Percentiles rank a stretch among this genome's conserved stretches.
phyloP scores from a whole-genome alignment of 2,113 vertebrate species.

The Scortum barcoo region DNA sequence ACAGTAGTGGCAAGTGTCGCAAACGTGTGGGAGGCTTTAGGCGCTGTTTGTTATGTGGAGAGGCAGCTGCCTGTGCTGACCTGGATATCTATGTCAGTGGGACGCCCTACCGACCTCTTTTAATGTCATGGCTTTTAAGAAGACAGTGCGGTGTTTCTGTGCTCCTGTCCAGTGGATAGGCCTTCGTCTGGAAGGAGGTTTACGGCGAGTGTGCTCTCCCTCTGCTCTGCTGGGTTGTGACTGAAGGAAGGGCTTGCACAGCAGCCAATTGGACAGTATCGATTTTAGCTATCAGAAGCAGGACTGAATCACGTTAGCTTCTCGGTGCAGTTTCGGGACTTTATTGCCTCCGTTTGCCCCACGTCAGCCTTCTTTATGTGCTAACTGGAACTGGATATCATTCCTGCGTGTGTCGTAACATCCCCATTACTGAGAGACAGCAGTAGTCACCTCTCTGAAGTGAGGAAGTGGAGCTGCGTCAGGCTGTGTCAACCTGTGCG shows the following conservation, averaged over 20 bases:
- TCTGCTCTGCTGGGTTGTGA: not conserved
- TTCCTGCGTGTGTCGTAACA: constrained; percentile 20
- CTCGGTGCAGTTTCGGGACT: not conserved
- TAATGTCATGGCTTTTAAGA: constrained; percentile 26
- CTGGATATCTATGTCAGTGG: constrained; percentile 51
- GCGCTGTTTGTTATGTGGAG: constrained; percentile 49
- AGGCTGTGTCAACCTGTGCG: not conserved
- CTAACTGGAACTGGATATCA: constrained; percentile 10
- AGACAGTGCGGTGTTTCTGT: not conserved
- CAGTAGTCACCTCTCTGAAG: constrained; percentile 56
- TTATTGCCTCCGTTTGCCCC: not conserved
- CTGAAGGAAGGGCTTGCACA: constrained; percentile 2
- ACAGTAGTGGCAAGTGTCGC: constrained; percentile 55
- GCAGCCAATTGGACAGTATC: constrained; percentile 22
- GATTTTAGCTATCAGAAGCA: constrained; percentile 18
- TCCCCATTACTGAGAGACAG: constrained; percentile 12
- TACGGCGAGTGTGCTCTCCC: not conserved
- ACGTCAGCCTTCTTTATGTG: not conserved
- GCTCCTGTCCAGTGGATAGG: not conserved
- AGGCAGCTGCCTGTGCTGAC: constrained; percentile 52
- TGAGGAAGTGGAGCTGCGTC: constrained; percentile 46
- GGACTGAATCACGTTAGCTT: not conserved
- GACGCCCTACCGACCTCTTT: not conserved
- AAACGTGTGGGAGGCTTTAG: constrained; percentile 54
- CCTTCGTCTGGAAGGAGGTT: not conserved